Evolutionary conservation across 2,888 invertebrate genomes (phyloP).

Genomic region (Margaritifera margaritifera): DNA sequence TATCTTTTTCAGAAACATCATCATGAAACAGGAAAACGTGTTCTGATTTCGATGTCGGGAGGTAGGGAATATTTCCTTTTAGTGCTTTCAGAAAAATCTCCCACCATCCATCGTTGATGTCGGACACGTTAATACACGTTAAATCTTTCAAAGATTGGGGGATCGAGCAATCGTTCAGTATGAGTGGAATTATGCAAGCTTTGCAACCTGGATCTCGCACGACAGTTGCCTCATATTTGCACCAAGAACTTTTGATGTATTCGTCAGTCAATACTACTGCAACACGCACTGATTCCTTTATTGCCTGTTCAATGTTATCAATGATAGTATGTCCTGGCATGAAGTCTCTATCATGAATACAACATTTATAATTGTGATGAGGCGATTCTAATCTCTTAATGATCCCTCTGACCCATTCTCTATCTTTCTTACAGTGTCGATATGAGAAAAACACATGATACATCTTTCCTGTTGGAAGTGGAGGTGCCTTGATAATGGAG

Average conservation of each 20-base stretch:
- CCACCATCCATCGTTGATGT: too few relatives aligned
- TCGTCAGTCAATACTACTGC: constrained; percentile 17
- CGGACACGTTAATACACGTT: too few relatives aligned
- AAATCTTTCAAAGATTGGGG: too few relatives aligned
- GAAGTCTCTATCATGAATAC: constrained; percentile 20
- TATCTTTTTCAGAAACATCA: too few relatives aligned
- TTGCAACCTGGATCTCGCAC: too few relatives aligned
- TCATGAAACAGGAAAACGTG: too few relatives aligned
- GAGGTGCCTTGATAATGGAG: constrained; percentile 15
- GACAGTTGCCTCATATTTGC: neutral
- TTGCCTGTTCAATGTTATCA: constrained; percentile 12
- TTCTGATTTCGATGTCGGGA: too few relatives aligned
- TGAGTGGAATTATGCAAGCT: too few relatives aligned
- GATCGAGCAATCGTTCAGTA: too few relatives aligned
- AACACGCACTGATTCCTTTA: constrained; percentile 13
- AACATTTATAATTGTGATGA: constrained; percentile 20
- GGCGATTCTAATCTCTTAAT: constrained; percentile 14
- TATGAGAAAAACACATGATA: constrained; percentile 25
- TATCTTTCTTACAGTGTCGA: constrained; percentile 14
- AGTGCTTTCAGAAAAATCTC: too few relatives aligned
- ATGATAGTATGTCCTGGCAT: constrained; percentile 16
- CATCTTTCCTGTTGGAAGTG: constrained; percentile 18
- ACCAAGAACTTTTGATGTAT: constrained; percentile 21
- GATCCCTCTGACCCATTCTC: constrained; percentile 23
- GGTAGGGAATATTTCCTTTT: too few relatives aligned